Evolutionary conservation across 2,888 invertebrate species (phyloP), one percentile per base, ranked within the genome.

Genomic region (Molorchus minor): DNA sequence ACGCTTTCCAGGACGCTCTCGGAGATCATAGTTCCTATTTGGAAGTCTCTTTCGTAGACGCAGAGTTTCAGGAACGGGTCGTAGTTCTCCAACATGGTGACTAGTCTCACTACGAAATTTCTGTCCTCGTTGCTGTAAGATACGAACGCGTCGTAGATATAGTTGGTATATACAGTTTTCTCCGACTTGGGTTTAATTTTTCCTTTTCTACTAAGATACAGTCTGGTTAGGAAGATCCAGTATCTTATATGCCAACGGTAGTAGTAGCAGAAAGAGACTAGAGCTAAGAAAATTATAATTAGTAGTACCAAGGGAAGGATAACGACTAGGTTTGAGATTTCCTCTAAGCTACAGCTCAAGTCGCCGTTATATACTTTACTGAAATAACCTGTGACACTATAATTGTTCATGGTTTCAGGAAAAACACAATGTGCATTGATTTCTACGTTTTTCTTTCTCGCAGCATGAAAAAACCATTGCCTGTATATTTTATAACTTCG

Each of bases 41-140:
- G 84, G 64, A 89, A 87, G 75, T 89, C 89, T 61, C 89, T 80
- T 71, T 90, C 89, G 70, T 88, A 88, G 20, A 91, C 85, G 74
- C 89, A 90, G 30, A 91, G 77, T 67, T 85, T 86, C 13, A 87
- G 82, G 71, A 81, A 83, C 0, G 87, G 87, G 13, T 85, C 82
- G 36, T 83, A 80, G 19, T 81, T 83, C 75, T 90, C 89, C 55
- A 90, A 74, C 72, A 86, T 84, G 2, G 82, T 78, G 33, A 87
- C 84, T 74, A 90, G 79, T 46, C 85, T 82, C 13, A 84, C 78
- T 2, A 90, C 86, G 71, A 88, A 88, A 21, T 84, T 83, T 63
- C 85, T 80, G 61, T 87, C 87, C 68, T 86, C 86, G 67, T 81
- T 85, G 67, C 85, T 84, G 65, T 87, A 87, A 0, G 86, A 87